These are phyloP conservation scores for Physocephala rufipes DNA, from an alignment of 2,888 invertebrate species.

Conservation along the genomic window DNA sequence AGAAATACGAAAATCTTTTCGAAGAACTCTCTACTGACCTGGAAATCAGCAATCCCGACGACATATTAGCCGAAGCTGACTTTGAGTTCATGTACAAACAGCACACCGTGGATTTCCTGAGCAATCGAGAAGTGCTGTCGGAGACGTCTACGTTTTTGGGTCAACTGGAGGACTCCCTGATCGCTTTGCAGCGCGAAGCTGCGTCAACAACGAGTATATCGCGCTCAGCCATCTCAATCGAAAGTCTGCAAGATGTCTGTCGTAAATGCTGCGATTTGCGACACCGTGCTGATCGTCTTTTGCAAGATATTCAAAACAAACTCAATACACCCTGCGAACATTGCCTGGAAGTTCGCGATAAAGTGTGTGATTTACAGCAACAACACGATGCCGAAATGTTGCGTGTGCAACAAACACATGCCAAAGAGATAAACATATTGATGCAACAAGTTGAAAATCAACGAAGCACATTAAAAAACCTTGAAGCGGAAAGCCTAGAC, in stretches of 20 bases:
- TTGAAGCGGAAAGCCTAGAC: conserved; percentile 52
- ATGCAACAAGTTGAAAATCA: conserved; percentile 57
- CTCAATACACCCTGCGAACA: conserved; percentile 65
- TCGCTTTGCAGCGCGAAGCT: conserved; percentile 53
- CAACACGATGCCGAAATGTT: conserved; percentile 65
- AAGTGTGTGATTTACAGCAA: conserved; percentile 62
- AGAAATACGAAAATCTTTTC: conserved; percentile 60
- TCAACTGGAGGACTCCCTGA: conserved; percentile 57
- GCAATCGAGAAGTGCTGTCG: conserved; percentile 55
- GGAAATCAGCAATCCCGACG: conserved; percentile 57
- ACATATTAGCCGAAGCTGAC: conserved; percentile 60
- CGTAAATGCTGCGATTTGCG: conserved; percentile 70
- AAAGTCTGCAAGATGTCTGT: conserved; percentile 69
- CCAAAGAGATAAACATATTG: conserved; percentile 52
- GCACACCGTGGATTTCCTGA: conserved; percentile 56
- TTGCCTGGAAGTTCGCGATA: conserved; percentile 66
- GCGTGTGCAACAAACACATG: conserved; percentile 63
- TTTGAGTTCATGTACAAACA: conserved; percentile 62
- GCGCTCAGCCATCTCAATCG: conserved; percentile 54
- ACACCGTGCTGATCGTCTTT: conserved; percentile 68
- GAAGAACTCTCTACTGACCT: conserved; percentile 58
- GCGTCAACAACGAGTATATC: conserved; percentile 45
- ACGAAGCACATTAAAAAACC: conserved; percentile 49
- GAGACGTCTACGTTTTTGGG: conserved; percentile 56
- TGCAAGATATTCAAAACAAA: conserved; percentile 56